Evolutionary conservation across 2,888 invertebrate species (phyloP), one percentile per base, ranked within the genome.

Genomic region (Ophioninae sp.): DNA sequence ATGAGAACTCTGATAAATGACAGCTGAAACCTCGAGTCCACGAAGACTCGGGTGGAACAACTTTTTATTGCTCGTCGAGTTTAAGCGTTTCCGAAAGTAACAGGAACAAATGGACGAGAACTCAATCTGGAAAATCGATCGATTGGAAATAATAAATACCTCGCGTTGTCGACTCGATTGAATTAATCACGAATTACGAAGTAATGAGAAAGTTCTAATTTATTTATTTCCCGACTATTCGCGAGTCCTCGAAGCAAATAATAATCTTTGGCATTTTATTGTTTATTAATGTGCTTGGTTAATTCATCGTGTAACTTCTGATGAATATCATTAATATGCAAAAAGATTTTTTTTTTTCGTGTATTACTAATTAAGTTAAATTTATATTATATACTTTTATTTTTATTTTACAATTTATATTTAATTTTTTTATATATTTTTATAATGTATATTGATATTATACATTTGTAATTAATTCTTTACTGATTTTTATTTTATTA

Each of bases 111-210:
- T 20, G 20, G 20, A 59, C 22, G 22, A 9, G 22, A 22, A 59
- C 20, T 22, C 10, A 59, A 7, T 59, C 22, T 22, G 7, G 20
- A 8, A 9, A 22, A 59, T 59, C 20, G 22, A 59, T 22, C 59
- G 20, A 59, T 59, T 59, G 59, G 59, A 59, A 59, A 59, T 59
- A 59, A 59, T 22, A 59, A 59, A 20, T 59, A 22, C 51, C 17
- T 59, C 22, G 59, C 20, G 9, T 20, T 59, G 20, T 13, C 3
- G 17, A 51, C 59, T 59, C 10, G 6, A 22, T 59, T 59, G 22
- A 13, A 10, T 17, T 10, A 51, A 51, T 17, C 51, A 51, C 51
- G 51, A 10, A 51, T 51, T 17, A 17, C 51, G 51, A 51, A 17
- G 51, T 51, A 51, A 51, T 17, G 51, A 51, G 51, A 51, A 51